Percentiles rank a stretch among this genome's conserved stretches.
These are phyloP conservation scores for Cephus nigrinus DNA, from an alignment of 2,888 invertebrate species.

Conservation along the genomic window DNA sequence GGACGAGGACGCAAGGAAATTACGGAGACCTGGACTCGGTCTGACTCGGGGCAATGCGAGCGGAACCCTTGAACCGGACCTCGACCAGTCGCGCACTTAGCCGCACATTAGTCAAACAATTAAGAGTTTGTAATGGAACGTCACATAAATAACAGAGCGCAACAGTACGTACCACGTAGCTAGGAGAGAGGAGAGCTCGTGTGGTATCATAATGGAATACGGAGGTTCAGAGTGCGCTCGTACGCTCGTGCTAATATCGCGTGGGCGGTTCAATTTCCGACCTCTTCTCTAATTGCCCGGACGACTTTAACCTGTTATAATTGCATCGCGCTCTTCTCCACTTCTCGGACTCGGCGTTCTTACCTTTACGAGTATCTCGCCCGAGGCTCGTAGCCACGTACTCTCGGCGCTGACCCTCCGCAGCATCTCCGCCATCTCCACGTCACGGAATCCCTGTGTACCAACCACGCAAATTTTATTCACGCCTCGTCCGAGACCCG, in stretches of 20 bases:
- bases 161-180: constrained; percentile 26
- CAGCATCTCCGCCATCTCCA: too few relatives aligned
- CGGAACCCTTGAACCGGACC: constrained; percentile 24
- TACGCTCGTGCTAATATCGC: constrained; percentile 33
- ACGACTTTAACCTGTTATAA: constrained; percentile 33
- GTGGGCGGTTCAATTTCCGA: constrained; percentile 60
- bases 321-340: constrained; percentile 14
- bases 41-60: neutral
- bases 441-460: too few relatives aligned
- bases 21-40: neutral
- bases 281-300: constrained; percentile 41
- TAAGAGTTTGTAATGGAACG: constrained; percentile 63
- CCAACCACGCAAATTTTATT: too few relatives aligned
- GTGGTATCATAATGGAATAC: constrained; percentile 19
- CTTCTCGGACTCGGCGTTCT: neutral
- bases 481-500: too few relatives aligned
- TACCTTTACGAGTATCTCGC: neutral
- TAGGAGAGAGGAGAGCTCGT: neutral
- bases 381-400: neutral
- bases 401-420: too few relatives aligned
- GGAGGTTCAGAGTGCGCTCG: constrained; percentile 40
- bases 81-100: constrained; percentile 36
- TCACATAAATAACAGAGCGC: constrained; percentile 57
- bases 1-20: neutral
- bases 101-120: constrained; percentile 63